Base-by-base conservation (phyloP, 2,888 invertebrate genomes). In the Diarsia brunnea region DNA sequence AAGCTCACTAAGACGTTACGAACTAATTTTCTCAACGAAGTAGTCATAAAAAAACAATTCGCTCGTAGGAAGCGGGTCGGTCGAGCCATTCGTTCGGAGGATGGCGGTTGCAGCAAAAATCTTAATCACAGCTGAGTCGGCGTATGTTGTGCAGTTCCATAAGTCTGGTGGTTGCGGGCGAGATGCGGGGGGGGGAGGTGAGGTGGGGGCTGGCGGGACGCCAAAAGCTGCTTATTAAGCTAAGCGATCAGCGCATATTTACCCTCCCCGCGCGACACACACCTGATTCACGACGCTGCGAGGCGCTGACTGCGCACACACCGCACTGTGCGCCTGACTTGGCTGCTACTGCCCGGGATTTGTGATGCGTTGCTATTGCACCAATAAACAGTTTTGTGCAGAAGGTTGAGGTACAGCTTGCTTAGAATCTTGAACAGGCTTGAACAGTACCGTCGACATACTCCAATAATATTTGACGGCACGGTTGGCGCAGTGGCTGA, bases 81-180 rank as follows among this genome's bases (percentile, higher is more conserved):
- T 73, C 61, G 47, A 27, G 69, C 78, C 81, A 81, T 85, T 77
- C 73, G 86, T 85, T 82, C 67, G 47, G 69, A 45, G 78, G 82
- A 84, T 82, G 78, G 78, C 72, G 77, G 80, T 60, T 69, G 73
- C 80, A 69, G 89, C 89, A 90, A 89, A 92, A 92, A 92, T 93
- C 92, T 93, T 93, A 93, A 92, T 92, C 90, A 91, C 89, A 78
- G 90, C 90, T 87, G 91, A 92, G 88, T 91, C 90, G 81, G 88
- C 87, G 84, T 83, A 73, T 87, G 88, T 86, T 86, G 89, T 89
- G 90, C 90, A 82, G 85, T 84, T 87, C 88, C 89, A 90, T 91
- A 92, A 92, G 84, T 86, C 77, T 75, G 79, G 66, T 64, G 49
- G 63, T 61, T 65, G 61, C 55, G 14, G 69, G 24, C 53, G 67